A percentile compares a stretch with the other conserved stretches of the same genome.
These are phyloP conservation scores for Calephelis perditalis DNA, from an alignment of 2,888 invertebrate genomes.

Conservation along the genomic window DNA sequence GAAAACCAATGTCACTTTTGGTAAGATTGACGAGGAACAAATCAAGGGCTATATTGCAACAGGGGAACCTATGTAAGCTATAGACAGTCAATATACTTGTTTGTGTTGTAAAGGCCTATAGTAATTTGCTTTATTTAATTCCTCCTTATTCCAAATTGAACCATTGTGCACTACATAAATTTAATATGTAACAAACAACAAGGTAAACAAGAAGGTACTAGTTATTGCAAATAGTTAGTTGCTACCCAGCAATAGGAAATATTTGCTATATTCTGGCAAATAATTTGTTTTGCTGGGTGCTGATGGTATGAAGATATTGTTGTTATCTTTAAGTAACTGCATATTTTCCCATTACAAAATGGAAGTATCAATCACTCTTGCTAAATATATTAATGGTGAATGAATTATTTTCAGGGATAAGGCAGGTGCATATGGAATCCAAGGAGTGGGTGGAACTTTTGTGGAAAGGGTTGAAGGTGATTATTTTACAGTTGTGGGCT, in stretches of 20 bases:
- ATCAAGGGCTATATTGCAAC: constrained; percentile 91
- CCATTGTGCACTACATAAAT: too few species aligned
- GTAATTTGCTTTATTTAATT: not conserved
- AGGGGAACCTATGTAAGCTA: constrained; percentile 92
- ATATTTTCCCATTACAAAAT: too few species aligned
- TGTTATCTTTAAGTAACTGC: too few species aligned
- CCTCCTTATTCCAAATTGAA: not conserved
- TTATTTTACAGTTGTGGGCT: constrained; percentile 92
- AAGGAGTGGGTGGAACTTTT: constrained; percentile 90
- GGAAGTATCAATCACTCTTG: too few species aligned
- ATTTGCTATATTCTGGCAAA: not conserved
- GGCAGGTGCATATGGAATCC: constrained; percentile 95
- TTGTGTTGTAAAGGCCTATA: too few species aligned
- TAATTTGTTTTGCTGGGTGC: too few species aligned
- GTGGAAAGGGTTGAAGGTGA: constrained; percentile 90
- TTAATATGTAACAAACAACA: too few species aligned
- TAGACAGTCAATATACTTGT: not conserved
- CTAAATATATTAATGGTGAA: not conserved
- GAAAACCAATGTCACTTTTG: constrained; percentile 89
- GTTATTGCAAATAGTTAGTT: too few species aligned
- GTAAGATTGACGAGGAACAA: constrained; percentile 83
- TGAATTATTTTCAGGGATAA: constrained; percentile 81
- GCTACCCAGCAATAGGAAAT: too few species aligned
- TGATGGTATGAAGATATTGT: too few species aligned
- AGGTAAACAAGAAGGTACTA: too few species aligned